Base-by-base conservation (phyloP, 2,113 vertebrate species). In the Periophthalmodon schlosseri region DNA sequence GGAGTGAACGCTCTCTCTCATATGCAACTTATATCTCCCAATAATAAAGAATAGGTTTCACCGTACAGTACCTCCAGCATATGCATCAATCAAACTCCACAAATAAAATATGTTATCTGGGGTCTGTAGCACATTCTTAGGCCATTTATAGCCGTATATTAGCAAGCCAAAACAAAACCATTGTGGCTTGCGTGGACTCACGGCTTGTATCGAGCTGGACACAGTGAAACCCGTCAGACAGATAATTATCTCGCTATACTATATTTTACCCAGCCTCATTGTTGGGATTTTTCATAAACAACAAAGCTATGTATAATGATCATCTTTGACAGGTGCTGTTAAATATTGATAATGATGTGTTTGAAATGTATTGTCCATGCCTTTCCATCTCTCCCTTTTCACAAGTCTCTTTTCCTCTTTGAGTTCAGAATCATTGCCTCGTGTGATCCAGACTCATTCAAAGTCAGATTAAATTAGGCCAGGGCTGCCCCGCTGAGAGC, bases 381-480 rank as follows among this genome's bases (percentile, higher is more conserved):
- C 85, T 91, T 86, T 90, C 94, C 89, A 70, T 93, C 91, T 84
- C 77, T 70, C 74, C 81, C 69, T 86, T 77, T 44, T 36, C 71
- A 46, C 33, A 21, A 73, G 36, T 61, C 52, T 68, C 75, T 75
- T 65, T 83, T 75, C 74, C 65, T 75, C 84, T 75, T 86, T 93
- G 92, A 92, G 87, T 94, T 94, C 84, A 86, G 82, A 86, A 94
- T 82, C 78, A 77, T 82, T 80, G 83, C 83, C 81, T 84, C 72
- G 92, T 95, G 88, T 95, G 93, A 95, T 96, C 93, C 92, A 81
- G 91, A 92, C 95, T 93, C 91, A 93, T 95, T 95, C 92, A 85
- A 88, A 97, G 95, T 98, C 95, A 94, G 87, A 96, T 95, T 93
- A 96, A 97, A 98, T 98, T 96, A 97, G 95, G 92, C 88, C 94